A percentile compares a stretch with the other conserved stretches of the same genome.
Conservation (phyloP, 2,797 vertebrate genomes). For the Leptoclinus maculatus region DNA sequence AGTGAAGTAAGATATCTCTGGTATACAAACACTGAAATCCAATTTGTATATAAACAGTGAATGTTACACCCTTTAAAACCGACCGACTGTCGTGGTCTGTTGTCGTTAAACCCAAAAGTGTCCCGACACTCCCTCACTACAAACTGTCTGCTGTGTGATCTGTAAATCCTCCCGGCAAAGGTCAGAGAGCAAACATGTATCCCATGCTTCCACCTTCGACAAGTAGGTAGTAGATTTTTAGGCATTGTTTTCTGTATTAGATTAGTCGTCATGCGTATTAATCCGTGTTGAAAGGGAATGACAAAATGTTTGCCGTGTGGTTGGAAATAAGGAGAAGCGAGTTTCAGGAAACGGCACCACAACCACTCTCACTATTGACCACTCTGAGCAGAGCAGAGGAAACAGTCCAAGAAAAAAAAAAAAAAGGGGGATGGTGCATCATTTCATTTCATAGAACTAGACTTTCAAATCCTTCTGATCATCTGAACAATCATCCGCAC, state of each 20-base stretch:
- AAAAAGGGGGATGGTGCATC: background rate
- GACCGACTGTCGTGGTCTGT: background rate
- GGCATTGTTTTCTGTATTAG: background rate
- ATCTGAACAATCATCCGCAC: background rate
- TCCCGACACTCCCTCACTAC: background rate
- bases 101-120: background rate
- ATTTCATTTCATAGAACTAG: background rate
- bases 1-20: background rate
- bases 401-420: background rate
- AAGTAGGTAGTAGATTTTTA: background rate
- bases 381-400: background rate
- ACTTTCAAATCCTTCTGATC: constrained; percentile 13
- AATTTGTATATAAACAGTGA: background rate
- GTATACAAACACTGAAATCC: constrained; percentile 12
- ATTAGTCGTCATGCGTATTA: constrained; percentile 4
- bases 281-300: background rate
- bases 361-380: constrained; percentile 19
- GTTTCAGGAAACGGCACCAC: constrained; percentile 33
- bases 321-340: constrained; percentile 51
- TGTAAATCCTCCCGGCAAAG: background rate
- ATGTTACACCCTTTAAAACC: background rate
- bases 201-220: background rate
- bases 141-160: constrained; percentile 8
- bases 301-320: background rate
- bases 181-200: background rate